phyloP scores from a whole-genome alignment of 92 coral and sea anemone genomes.

The Anthopleura xanthogrammica region DNA sequence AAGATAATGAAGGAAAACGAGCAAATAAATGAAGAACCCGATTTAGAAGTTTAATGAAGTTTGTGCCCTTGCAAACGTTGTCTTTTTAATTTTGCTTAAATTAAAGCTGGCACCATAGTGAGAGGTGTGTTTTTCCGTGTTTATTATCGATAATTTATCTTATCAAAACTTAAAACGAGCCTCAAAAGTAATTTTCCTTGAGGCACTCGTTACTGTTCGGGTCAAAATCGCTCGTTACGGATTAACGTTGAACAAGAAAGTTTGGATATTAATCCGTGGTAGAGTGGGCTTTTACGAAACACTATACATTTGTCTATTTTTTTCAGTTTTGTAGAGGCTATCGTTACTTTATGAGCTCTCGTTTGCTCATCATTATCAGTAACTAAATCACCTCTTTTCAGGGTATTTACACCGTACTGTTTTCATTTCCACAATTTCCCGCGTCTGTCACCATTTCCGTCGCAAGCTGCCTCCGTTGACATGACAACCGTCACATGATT shows the following conservation, averaged over 20 bases:
- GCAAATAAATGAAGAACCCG: neutral
- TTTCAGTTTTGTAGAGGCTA: neutral
- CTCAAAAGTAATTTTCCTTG: neutral
- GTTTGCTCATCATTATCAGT: slow-evolving; percentile 9
- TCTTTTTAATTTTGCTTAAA: neutral
- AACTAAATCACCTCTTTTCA: slow-evolving; percentile 1
- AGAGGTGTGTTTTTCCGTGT: neutral
- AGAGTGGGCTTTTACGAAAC: neutral
- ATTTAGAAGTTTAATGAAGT: slow-evolving; percentile 7
- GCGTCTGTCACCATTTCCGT: slow-evolving; percentile 5
- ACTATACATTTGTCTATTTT: neutral
- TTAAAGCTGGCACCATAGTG: neutral
- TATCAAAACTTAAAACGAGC: slow-evolving; percentile 5
- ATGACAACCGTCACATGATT: slow-evolving; percentile 7
- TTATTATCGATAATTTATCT: neutral
- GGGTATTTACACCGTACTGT: neutral
- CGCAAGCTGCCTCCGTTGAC: slow-evolving; percentile 7
- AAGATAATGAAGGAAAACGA: neutral
- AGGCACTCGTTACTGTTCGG: neutral
- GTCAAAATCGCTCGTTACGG: neutral
- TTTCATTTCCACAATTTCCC: slow-evolving; percentile 10
- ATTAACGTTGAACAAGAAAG: neutral
- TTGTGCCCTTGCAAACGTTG: neutral
- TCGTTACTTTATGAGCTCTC: neutral
- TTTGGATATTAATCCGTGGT: neutral